These are phyloP conservation scores for Orthonyx spaldingii DNA, from an alignment of 2,113 vertebrate species.

Conservation along the genomic window DNA sequence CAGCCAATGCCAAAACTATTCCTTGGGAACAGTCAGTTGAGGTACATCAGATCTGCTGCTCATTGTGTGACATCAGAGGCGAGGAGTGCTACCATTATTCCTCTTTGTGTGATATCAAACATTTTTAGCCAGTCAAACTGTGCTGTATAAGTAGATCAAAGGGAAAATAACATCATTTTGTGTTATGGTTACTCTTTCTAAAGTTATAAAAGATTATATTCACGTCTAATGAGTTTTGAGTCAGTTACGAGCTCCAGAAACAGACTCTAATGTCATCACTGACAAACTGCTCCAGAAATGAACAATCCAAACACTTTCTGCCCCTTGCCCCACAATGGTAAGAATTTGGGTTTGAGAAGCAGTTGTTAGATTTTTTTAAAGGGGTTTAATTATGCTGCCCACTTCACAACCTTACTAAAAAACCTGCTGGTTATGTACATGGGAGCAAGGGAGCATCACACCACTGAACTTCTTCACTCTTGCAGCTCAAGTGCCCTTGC, in stretches of 20 bases:
- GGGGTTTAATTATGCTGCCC: background rate
- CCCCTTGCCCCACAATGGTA: background rate
- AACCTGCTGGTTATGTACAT: background rate
- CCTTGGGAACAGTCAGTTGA: background rate
- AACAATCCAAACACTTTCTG: background rate
- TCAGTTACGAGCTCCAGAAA: background rate
- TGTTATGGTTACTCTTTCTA: background rate
- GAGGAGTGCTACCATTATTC: background rate
- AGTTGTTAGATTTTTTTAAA: background rate
- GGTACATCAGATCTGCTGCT: background rate
- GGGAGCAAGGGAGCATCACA: background rate
- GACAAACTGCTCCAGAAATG: background rate
- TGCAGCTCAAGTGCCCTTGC: background rate
- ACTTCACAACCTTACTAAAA: background rate
- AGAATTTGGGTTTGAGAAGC: background rate
- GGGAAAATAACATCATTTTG: background rate
- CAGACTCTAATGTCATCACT: background rate
- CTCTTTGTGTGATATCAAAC: background rate
- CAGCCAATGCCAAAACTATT: constrained; percentile 29
- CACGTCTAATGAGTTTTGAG: background rate
- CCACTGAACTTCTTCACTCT: background rate
- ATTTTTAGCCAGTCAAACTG: background rate
- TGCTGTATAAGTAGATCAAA: background rate
- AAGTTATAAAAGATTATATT: background rate
- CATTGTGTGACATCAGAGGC: background rate